Base-by-base conservation (phyloP, 2,888 invertebrate species). In the Macrophya annulata region DNA sequence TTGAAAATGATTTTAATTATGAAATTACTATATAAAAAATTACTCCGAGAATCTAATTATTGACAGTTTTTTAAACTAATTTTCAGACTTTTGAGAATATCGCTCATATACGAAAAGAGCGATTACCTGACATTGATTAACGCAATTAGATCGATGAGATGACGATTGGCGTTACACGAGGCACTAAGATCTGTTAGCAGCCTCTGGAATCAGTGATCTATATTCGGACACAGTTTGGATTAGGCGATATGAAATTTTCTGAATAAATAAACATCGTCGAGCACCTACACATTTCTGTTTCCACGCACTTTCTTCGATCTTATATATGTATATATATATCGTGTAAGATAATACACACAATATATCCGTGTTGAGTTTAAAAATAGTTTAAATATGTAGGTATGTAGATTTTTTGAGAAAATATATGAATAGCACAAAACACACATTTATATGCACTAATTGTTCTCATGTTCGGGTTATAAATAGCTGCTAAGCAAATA, bases 161-260 rank as follows among this genome's bases (percentile, higher is more conserved):
- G 37, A 31, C 17, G 37, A 15, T 51, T 31, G 31, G 31, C 77
- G 51, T 51, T 31, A 51, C 31, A 37, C 37, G 77, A 55, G n/a
- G 9, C 0, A 10, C 8, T 12, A 25, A 12, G 62, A 62, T 62
- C 62, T 37, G 55, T 55, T 55, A 77, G 55, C 31, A 77, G 31
- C 77, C 55, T 77, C 48, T 17, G 31, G 15, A n/a, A 77, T 77
- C 51, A 8, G 0, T 55, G 55, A 79, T 86, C 81, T 86, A 85
- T 86, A 85, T 86, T 79, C 15, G 71, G 85, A 71, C 71, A 55
- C 1, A 25, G 86, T 86, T 86, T 86, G 37, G 84, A 86, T 71
- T 71, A 55, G 37, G 59, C 62, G 77, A 43, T 84, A 87, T 86
- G 84, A 84, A 82, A 86, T 86, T 86, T 48, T 51, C 51, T 72